A percentile compares a stretch with the other conserved stretches of the same genome.
Conservation (phyloP, 2,888 invertebrate genomes). For the Allolobophora icterica region DNA sequence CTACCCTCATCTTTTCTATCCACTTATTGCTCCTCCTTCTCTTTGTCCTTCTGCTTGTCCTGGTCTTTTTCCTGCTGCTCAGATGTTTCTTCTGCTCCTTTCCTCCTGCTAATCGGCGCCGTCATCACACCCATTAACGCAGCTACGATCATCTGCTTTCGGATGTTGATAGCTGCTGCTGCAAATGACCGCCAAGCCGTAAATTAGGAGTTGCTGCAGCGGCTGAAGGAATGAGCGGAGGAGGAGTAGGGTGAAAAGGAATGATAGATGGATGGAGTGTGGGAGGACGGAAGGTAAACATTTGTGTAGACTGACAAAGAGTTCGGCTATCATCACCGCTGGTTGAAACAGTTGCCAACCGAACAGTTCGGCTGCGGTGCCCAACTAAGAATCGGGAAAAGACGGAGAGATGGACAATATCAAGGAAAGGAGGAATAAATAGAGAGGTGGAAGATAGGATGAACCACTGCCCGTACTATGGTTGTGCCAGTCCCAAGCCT, state of each 20-base stretch:
- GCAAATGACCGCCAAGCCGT: neutral
- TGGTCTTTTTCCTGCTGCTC: neutral
- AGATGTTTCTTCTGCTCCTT: neutral
- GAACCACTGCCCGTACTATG: neutral
- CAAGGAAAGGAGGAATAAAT: neutral
- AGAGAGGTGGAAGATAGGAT: too few species aligned
- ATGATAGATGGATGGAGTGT: neutral
- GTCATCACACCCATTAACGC: neutral
- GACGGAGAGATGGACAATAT: neutral
- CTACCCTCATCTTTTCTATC: neutral
- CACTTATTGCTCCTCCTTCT: neutral
- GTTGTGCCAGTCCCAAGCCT: too few species aligned
- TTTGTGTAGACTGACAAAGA: conserved; percentile 9
- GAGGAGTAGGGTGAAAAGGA: neutral
- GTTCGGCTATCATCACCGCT: neutral
- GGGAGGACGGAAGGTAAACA: neutral
- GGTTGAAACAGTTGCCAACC: conserved; percentile 6
- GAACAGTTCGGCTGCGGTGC: neutral
- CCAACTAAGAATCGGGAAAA: neutral
- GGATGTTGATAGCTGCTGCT: neutral
- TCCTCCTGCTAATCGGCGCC: neutral
- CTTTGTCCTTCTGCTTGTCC: neutral
- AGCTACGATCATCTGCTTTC: neutral
- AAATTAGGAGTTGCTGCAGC: neutral
- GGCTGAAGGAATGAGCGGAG: neutral